phyloP scores from a whole-genome alignment of 1,140 invertebrate genomes.

The Armadillidium nasatum region DNA sequence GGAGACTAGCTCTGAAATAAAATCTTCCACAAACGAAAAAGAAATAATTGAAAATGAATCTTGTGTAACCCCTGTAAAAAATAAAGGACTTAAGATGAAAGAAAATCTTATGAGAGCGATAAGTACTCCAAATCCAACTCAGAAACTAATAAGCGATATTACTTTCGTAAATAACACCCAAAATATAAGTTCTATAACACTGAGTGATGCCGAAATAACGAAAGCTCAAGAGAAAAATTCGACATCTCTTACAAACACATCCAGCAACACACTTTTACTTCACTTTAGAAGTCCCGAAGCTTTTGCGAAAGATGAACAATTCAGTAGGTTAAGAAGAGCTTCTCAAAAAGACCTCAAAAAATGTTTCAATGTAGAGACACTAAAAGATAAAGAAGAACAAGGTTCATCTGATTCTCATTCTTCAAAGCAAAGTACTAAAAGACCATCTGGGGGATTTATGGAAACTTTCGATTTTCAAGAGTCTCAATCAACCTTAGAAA shows the following conservation, averaged over 20 bases:
- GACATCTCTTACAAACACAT: background rate
- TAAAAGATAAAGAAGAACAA: background rate
- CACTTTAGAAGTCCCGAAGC: conserved; percentile 32
- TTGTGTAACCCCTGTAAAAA: background rate
- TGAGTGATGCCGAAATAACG: conserved; percentile 12
- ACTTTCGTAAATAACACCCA: conserved; percentile 43
- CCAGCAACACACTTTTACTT: conserved; percentile 31
- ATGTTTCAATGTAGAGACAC: background rate
- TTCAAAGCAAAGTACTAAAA: background rate
- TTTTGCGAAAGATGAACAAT: conserved; percentile 25
- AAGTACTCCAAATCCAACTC: background rate
- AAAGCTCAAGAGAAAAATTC: background rate
- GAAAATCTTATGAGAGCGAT: no score
- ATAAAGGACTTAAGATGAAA: background rate
- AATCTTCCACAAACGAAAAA: no score
- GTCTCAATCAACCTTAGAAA: no score
- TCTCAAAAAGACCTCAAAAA: conserved; percentile 17
- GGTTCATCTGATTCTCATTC: background rate
- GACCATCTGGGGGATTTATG: conserved; percentile 27
- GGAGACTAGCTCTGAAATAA: no score
- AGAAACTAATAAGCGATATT: conserved; percentile 37
- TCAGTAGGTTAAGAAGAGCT: conserved; percentile 19
- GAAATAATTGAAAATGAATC: no score
- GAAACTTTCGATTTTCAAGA: conserved; percentile 28
- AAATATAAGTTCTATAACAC: conserved; percentile 36